Base-by-base conservation (phyloP, 2,797 vertebrate genomes). In the Neoniphon sammara region DNA sequence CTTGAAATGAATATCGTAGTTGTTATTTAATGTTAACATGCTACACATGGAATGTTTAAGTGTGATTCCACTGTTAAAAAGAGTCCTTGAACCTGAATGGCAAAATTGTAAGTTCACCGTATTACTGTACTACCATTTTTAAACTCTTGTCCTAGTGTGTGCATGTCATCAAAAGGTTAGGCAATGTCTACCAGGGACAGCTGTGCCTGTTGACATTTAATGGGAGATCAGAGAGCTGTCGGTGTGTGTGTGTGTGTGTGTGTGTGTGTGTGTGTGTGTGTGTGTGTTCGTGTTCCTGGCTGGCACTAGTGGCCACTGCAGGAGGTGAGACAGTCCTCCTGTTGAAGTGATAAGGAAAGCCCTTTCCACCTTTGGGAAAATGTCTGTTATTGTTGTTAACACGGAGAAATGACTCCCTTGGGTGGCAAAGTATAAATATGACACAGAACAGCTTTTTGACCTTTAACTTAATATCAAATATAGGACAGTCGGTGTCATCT, bases 201-300 rank as follows among this genome's bases (percentile, higher is more conserved):
- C 92, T 92, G 92, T 87, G 77, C 67, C 75, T 72, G 86, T 58
- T 92, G 91, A 93, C 92, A 92, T 92, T 92, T 93, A 87, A 77
- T 75, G 60, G 18, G 82, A 82, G 81, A 89, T 85, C 81, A 80
- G 64, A 71, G 66, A 70, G 66, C 66, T 61, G 46, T 21, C 57
- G 12, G 17, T 81, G 7, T 42, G 23, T 15, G 57, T 0, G 54
- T 30, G 21, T 53, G 62, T 63, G 49, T 42, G 52, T 39, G 54
- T 20, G 20, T 34, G 63, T 14, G 36, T 25, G 23, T 46, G 34
- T 30, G 58, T 47, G 34, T 42, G 55, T 21, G 63, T 14, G 36
- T 25, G 23, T 46, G 34, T 30, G 58, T 47, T 23, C 30, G 55
- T 21, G 53, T 64, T 73, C 31, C 52, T n/a, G 46, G 12, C 55